Evolutionary conservation across 2,797 vertebrate species (phyloP).

Genomic region (Chaunax sp.): DNA sequence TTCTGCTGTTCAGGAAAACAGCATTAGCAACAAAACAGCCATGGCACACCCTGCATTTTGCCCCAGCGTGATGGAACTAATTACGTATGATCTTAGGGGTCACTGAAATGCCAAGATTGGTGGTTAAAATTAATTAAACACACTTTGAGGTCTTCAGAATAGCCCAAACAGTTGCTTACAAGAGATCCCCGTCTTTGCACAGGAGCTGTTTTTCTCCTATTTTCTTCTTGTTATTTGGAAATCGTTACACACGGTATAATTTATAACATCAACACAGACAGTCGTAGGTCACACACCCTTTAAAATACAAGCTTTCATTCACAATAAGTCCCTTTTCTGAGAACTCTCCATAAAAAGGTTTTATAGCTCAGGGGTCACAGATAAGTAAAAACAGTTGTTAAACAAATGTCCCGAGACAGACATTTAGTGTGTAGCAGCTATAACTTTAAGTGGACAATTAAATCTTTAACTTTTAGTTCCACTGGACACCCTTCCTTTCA

Average conservation of each 20-base stretch:
- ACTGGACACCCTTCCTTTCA: slow-evolving; percentile 40
- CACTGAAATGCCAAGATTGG: slow-evolving; percentile 36
- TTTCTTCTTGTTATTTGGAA: slow-evolving; percentile 26
- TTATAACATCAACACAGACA: slow-evolving; percentile 36
- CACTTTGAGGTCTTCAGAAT: slow-evolving; percentile 14
- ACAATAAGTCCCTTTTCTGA: slow-evolving; percentile 61
- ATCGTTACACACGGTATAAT: slow-evolving; percentile 12
- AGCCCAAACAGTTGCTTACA: background rate
- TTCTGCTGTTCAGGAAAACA: slow-evolving; percentile 32
- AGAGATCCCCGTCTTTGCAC: slow-evolving; percentile 23
- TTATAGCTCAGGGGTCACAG: slow-evolving; percentile 53
- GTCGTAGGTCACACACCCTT: slow-evolving; percentile 43
- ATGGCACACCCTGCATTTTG: slow-evolving; percentile 34
- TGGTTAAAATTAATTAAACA: slow-evolving; percentile 17
- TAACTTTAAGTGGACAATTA: slow-evolving; percentile 30
- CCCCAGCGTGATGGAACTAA: slow-evolving; percentile 37
- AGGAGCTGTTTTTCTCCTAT: slow-evolving; percentile 22
- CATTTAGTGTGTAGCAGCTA: slow-evolving; percentile 39
- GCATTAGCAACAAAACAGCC: slow-evolving; percentile 22
- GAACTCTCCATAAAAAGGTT: slow-evolving; percentile 62
- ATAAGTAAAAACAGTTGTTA: slow-evolving; percentile 48
- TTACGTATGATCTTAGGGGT: slow-evolving; percentile 31
- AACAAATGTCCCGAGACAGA: slow-evolving; percentile 22
- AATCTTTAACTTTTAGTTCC: slow-evolving; percentile 27
- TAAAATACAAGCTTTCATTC: slow-evolving; percentile 55